phyloP scores from a whole-genome alignment of 2,113 vertebrate species.

The Turdus rufiventris region DNA sequence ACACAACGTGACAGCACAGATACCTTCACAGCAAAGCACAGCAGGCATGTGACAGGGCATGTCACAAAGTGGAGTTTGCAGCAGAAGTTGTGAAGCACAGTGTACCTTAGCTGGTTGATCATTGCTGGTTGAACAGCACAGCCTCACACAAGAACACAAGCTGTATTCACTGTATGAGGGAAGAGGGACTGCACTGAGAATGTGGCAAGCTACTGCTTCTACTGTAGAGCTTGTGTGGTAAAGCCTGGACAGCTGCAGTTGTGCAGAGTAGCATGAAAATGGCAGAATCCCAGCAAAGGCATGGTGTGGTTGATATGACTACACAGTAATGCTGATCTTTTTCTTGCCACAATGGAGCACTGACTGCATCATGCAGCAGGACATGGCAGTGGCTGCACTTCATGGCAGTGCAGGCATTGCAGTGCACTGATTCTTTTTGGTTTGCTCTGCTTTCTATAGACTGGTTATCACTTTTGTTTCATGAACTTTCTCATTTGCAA shows the following conservation, averaged over 20 bases:
- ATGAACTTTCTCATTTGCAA: not conserved
- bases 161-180: fast-evolving
- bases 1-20: fast-evolving
- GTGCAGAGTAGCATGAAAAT: not conserved
- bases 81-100: not conserved
- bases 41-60: not conserved
- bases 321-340: not conserved
- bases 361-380: not conserved
- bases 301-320: not conserved
- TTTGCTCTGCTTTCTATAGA: not conserved
- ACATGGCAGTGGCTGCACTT: not conserved
- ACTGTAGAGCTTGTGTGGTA: not conserved
- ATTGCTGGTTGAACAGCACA: not conserved
- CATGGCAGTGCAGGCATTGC: not conserved
- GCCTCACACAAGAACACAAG: not conserved
- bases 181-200: not conserved
- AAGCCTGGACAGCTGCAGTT: not conserved
- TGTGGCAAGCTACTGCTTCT: not conserved
- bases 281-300: not conserved
- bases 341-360: not conserved
- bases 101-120: no score
- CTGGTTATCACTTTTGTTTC: conserved; percentile 13
- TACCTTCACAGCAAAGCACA: not conserved
- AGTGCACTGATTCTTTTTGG: not conserved
- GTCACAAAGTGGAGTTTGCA: not conserved